phyloP scores from a whole-genome alignment of 2,113 vertebrate species.

The Sturnira hondurensis region DNA sequence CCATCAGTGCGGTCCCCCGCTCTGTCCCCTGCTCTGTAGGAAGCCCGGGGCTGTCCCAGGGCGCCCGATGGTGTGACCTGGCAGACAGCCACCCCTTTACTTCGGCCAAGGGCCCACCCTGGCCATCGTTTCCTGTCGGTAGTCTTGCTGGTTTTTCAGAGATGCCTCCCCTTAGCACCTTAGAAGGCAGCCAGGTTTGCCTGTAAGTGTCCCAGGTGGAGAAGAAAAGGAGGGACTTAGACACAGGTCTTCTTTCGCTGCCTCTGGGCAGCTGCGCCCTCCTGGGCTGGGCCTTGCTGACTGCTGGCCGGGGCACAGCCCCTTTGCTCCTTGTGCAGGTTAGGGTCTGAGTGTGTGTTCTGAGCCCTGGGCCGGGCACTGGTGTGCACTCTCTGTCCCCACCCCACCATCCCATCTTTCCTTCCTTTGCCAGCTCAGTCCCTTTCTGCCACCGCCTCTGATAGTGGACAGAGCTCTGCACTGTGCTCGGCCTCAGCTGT shows the following conservation, averaged over 20 bases:
- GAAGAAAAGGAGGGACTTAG: neutral
- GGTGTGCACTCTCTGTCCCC: neutral
- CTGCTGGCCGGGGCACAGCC: rapidly evolving
- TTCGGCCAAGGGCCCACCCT: neutral
- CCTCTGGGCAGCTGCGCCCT: neutral
- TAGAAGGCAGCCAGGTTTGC: neutral
- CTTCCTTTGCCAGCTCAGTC: neutral
- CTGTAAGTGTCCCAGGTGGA: rapidly evolving
- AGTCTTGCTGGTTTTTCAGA: neutral
- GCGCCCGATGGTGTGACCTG: rapidly evolving
- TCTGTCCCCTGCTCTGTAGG: too few relatives aligned
- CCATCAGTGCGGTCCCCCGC: neutral
- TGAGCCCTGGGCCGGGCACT: neutral
- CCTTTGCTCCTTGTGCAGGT: neutral
- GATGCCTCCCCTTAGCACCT: neutral
- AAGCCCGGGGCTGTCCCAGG: neutral
- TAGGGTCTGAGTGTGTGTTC: neutral
- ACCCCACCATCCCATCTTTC: neutral
- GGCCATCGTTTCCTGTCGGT: neutral
- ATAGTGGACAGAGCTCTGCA: neutral
- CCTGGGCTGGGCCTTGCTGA: neutral
- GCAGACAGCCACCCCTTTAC: neutral
- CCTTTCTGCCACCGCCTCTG: neutral
- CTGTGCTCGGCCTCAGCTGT: neutral
- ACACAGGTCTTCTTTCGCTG: rapidly evolving